phyloP scores from a whole-genome alignment of 1,140 invertebrate genomes.

The Lysiphlebus fabarum region DNA sequence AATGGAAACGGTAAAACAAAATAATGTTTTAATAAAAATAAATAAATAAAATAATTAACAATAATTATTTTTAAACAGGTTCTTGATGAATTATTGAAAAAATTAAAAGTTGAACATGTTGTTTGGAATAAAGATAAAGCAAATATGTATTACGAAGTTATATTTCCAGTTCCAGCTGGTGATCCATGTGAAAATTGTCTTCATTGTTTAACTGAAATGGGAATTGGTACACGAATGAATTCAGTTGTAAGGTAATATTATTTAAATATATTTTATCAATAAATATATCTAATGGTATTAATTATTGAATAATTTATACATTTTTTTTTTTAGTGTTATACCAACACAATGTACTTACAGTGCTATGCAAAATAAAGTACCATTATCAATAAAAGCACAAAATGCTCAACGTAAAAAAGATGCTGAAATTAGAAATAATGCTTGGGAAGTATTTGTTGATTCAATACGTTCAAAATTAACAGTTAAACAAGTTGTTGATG shows the following conservation, averaged over 20 bases:
- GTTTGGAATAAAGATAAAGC: slow-evolving; percentile 66
- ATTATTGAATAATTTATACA: slow-evolving; percentile 50
- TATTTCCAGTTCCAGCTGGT: slow-evolving; percentile 66
- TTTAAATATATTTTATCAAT: slow-evolving; percentile 3
- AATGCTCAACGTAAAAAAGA: slow-evolving; percentile 27
- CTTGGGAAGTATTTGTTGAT: slow-evolving; percentile 67
- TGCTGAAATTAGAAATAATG: slow-evolving; percentile 55
- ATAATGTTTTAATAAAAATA: neutral
- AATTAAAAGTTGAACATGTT: slow-evolving; percentile 66
- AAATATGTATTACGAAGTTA: slow-evolving; percentile 67
- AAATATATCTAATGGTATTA: slow-evolving; percentile 55
- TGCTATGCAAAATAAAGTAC: slow-evolving; percentile 29
- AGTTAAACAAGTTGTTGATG: slow-evolving; percentile 81
- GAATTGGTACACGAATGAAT: slow-evolving; percentile 67
- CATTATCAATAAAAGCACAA: slow-evolving; percentile 30
- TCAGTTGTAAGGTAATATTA: slow-evolving; percentile 65
- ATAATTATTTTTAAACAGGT: slow-evolving; percentile 48
- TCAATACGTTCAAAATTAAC: slow-evolving; percentile 76
- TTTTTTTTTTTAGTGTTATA: slow-evolving; percentile 46
- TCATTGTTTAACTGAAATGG: slow-evolving; percentile 68
- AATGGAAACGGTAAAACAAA: slow-evolving; percentile 44
- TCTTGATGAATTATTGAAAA: slow-evolving; percentile 62
- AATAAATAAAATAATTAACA: neutral
- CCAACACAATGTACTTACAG: slow-evolving; percentile 50
- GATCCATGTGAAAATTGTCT: slow-evolving; percentile 69